A percentile compares a stretch with the other conserved stretches of the same genome.
These are phyloP conservation scores for Zaprionus lachaisei DNA, from an alignment of 1,140 invertebrate genomes.

Conservation along the genomic window DNA sequence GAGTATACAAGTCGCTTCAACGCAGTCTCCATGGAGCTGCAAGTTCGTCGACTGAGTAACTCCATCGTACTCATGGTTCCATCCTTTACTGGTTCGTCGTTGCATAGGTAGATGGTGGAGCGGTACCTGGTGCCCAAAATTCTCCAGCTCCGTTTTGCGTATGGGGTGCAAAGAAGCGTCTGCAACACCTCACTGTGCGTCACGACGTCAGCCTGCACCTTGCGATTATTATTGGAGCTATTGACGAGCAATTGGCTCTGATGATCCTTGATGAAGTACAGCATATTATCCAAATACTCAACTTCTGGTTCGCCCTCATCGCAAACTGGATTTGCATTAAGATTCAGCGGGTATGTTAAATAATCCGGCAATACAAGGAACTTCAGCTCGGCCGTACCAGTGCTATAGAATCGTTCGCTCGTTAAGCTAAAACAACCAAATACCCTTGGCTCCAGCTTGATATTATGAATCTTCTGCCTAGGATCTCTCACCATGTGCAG, in stretches of 20 bases:
- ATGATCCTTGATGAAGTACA: background rate
- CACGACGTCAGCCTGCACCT: background rate
- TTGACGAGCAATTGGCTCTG: background rate
- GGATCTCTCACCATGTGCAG: background rate
- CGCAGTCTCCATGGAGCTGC: background rate
- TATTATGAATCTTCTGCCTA: background rate
- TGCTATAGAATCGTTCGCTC: background rate
- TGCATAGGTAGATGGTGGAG: conserved; percentile 6
- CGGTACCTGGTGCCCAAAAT: conserved; percentile 8
- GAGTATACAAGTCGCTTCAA: background rate
- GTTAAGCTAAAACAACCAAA: conserved; percentile 8
- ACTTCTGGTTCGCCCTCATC: background rate
- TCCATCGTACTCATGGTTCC: background rate
- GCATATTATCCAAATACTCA: conserved; percentile 5
- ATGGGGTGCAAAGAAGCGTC: background rate
- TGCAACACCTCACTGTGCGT: background rate
- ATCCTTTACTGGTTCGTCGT: background rate
- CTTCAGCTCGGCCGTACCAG: conserved; percentile 1
- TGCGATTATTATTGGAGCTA: no score
- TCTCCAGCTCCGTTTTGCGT: background rate
- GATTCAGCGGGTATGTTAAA: background rate
- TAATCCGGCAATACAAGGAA: background rate
- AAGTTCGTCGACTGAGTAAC: background rate
- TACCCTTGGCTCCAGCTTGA: background rate
- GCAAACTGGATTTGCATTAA: background rate